These are phyloP conservation scores for Herpetotheres cachinnans DNA, from an alignment of 2,113 vertebrate species.

Conservation along the genomic window DNA sequence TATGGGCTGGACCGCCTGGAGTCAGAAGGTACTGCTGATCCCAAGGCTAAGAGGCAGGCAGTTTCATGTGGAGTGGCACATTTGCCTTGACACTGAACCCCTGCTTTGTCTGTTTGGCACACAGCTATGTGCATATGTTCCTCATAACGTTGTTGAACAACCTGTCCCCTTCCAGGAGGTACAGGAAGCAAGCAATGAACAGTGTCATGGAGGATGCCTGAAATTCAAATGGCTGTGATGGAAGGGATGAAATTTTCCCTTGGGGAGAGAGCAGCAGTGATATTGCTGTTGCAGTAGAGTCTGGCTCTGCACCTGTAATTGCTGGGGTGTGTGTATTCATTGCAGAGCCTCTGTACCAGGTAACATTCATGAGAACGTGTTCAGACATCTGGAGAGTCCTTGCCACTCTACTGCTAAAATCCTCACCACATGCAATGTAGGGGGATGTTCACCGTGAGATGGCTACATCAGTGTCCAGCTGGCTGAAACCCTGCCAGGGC, in stretches of 20 bases:
- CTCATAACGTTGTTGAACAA: background rate
- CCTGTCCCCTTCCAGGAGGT: background rate
- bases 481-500: background rate
- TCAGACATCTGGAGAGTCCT: background rate
- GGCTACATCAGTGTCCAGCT: background rate
- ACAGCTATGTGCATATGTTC: background rate
- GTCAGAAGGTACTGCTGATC: constrained; percentile 81
- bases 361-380: accelerated
- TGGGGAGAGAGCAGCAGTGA: background rate
- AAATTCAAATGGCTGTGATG: background rate
- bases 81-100: background rate
- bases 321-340: background rate
- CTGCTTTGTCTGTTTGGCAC: background rate
- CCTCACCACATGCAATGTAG: background rate
- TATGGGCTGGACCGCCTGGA: constrained; percentile 79
- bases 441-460: background rate
- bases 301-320: background rate
- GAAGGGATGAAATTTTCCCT: background rate
- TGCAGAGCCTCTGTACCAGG: background rate
- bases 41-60: background rate
- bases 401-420: background rate
- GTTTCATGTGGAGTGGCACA: background rate
- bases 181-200: background rate
- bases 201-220: background rate
- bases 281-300: background rate